phyloP scores from a whole-genome alignment of 2,888 invertebrate genomes.

The Ichneumoninae sp. region DNA sequence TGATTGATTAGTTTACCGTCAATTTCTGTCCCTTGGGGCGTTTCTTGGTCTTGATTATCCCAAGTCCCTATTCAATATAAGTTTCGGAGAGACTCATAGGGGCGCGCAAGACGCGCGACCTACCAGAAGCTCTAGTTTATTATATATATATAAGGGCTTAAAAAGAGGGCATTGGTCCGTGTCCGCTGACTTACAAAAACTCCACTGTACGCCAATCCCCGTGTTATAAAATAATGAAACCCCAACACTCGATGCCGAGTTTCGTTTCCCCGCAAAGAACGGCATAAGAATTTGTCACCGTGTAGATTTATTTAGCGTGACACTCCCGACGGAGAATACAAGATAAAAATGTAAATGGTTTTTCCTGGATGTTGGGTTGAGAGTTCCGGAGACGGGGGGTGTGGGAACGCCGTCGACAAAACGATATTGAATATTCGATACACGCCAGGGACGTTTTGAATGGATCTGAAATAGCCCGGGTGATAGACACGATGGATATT shows the following conservation, averaged over 20 bases:
- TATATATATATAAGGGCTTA: background rate
- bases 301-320: conserved; percentile 38
- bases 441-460: conserved; percentile 49
- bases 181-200: background rate
- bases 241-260: background rate
- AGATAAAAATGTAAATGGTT: conserved; percentile 54
- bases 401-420: conserved; percentile 34
- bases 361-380: conserved; percentile 22
- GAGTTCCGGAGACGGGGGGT: background rate
- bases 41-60: too few species aligned
- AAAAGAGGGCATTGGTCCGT: background rate
- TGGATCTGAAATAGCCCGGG: conserved; percentile 51
- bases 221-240: background rate
- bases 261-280: background rate
- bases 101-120: too few species aligned
- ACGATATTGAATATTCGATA: conserved; percentile 64
- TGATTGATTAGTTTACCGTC: too few species aligned
- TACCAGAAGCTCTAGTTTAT: background rate
- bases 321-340: conserved; percentile 8
- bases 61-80: background rate
- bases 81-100: background rate
- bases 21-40: too few species aligned
- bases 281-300: conserved; percentile 32
- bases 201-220: background rate
- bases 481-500: conserved; percentile 56